Base-by-base conservation (phyloP, 2,797 vertebrate species). In the Coendou prehensilis region DNA sequence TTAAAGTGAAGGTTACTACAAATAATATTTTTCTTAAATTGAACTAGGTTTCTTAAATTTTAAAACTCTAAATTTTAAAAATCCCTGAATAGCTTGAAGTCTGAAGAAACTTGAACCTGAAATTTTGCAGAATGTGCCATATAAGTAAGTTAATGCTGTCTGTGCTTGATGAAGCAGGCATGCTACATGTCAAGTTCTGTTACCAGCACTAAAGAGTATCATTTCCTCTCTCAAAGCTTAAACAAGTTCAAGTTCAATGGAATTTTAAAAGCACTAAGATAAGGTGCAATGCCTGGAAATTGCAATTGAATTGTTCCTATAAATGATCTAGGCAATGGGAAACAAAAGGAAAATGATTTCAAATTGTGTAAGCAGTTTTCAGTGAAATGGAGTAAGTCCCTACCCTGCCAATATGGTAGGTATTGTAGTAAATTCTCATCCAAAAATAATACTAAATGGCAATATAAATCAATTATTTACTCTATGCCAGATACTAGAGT, bases 201-300 rank as follows among this genome's bases (percentile, higher is more conserved):
- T 83, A 56, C 23, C 45, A 91, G 15, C 52, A 86, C 17, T 67
- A 67, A 67, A 33, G 37, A 47, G 2, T 61, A 17, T 91, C 26
- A 26, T 37, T 78, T 82, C 33, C 37, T 81, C 9, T 41, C 18
- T 85, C 69, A 30, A 6, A 67, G 45, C 61, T 93, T 82, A 91
- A 76, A 83, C 28, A 83, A 88, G 18, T 26, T 83, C 88, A 92
- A 69, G 50, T 78, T 86, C 59, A 95, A 57, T 59, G 52, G 52
- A 91, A 89, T 78, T 96, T 94, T 94, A 81, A 97, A 97, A 89
- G 52, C 45, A 95, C 73, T 80, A 37, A 69, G 28, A 79, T 80
- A 91, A 84, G 79, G 56, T 94, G 61, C 41, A 61, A 64, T 83
- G 45, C 89, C 83, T 94, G 52, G 57, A 78, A 93, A 69, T n/a